phyloP scores from a whole-genome alignment of 2,888 invertebrate genomes.

The Aradus depressus region DNA sequence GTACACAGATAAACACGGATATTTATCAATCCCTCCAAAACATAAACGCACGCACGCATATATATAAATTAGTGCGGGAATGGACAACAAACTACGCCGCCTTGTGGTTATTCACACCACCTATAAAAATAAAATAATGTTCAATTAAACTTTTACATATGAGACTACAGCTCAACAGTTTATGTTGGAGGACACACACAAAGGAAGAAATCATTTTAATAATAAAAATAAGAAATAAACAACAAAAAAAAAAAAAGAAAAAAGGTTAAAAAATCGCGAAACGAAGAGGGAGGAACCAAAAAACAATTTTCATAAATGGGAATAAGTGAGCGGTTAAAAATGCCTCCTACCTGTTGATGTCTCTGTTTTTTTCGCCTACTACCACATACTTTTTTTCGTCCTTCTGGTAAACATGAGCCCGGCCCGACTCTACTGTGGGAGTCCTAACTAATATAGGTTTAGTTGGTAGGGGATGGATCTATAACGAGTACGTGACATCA shows the following conservation, averaged over 20 bases:
- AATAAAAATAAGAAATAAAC: constrained; percentile 1
- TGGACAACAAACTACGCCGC: constrained; percentile 27
- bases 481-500: too few relatives aligned
- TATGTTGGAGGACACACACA: too few relatives aligned
- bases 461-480: too few relatives aligned
- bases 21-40: constrained; percentile 19
- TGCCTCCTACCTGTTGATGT: too few relatives aligned
- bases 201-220: too few relatives aligned
- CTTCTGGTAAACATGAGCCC: too few relatives aligned
- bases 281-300: not conserved
- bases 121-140: constrained; percentile 27
- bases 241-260: not conserved
- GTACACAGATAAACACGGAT: constrained; percentile 23
- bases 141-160: not conserved
- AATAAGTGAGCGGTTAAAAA: too few relatives aligned
- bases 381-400: too few relatives aligned
- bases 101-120: constrained; percentile 31
- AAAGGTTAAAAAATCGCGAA: not conserved
- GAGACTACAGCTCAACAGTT: too few relatives aligned
- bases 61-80: constrained; percentile 7
- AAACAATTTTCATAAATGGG: not conserved
- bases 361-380: too few relatives aligned
- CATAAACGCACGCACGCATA: not conserved
- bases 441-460: too few relatives aligned
- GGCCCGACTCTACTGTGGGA: too few relatives aligned